Evolutionary conservation across 2,113 vertebrate genomes (phyloP), one percentile per base, ranked within the genome.

Genomic region (Semnopithecus entellus): DNA sequence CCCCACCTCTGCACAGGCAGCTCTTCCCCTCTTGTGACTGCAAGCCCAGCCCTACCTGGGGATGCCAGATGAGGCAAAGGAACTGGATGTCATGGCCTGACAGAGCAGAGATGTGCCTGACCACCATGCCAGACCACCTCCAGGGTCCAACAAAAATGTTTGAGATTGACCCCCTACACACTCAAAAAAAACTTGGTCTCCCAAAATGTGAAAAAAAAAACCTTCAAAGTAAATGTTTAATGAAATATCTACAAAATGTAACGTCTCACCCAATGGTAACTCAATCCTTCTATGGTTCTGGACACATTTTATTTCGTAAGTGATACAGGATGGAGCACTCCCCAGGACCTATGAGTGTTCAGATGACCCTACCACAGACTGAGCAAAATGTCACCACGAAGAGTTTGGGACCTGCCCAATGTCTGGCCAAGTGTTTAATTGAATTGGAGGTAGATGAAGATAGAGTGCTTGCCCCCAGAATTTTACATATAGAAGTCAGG

Each of bases 71-170:
- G 18, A 7, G 3, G 18, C 8, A 30, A 5, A 6, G 32, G 30
- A 25, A 7, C 23, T 0, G 59, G 55, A 11, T 4, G 2, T n/a
- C 5, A 23, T 2, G 27, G 1, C 27, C 38, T 72, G 50, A 1
- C 22, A n/a, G 8, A 43, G 6, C 3, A 8, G 32, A 27, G n/a
- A 17, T 16, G 61, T 43, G 5, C 43, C 55, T 0, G 30, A 75
- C 27, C 80, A 6, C 13, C 43, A 17, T 9, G 3, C 11, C 25
- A 5, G 32, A 40, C 52, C 82, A 14, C 8, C 43, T 45, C 32
- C 82, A 17, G 20, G 1, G 17, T 40, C 55, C 66, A 68, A 1
- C 61, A 64, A 25, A 72, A 72, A 32, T 1, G 23, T 10, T 16
- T 73, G 61, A 40, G 30, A 13, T 38, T 3, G 0, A 17, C 30